A percentile compares a stretch with the other conserved stretches of the same genome.
These are phyloP conservation scores for Keiferia lycopersicella DNA, from an alignment of 2,888 invertebrate genomes.

Conservation along the genomic window DNA sequence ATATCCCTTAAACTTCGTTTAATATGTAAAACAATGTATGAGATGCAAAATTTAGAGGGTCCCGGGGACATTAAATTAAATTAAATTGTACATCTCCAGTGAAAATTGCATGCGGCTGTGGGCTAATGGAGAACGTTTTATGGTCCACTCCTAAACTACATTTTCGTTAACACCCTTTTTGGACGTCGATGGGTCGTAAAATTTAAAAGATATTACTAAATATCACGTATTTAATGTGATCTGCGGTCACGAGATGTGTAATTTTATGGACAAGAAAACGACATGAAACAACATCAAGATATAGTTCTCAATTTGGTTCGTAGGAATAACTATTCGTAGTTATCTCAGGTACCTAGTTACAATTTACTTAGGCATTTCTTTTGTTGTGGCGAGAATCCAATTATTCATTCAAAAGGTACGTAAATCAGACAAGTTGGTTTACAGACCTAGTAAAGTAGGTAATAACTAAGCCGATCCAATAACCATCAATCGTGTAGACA, in stretches of 20 bases:
- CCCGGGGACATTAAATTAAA: slow-evolving; percentile 47
- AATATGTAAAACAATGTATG: slow-evolving; percentile 59
- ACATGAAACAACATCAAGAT: background rate
- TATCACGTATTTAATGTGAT: slow-evolving; percentile 21
- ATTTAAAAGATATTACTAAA: slow-evolving; percentile 30
- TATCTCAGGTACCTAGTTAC: slow-evolving; percentile 4
- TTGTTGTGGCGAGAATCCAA: background rate
- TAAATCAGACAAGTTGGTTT: background rate
- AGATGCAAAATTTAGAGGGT: slow-evolving; percentile 36
- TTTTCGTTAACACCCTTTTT: slow-evolving; percentile 36
- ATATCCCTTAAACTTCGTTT: slow-evolving; percentile 30
- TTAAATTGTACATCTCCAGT: slow-evolving; percentile 45
- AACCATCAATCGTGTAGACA: slow-evolving; percentile 42
- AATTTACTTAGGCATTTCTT: background rate
- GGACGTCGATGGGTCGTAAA: slow-evolving; percentile 31
- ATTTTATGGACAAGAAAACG: background rate
- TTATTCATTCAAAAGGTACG: background rate
- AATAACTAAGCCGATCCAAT: slow-evolving; percentile 45
- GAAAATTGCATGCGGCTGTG: slow-evolving; percentile 46
- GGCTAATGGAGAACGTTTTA: slow-evolving; percentile 46
- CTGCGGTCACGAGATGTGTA: background rate
- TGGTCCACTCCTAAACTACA: slow-evolving; percentile 45
- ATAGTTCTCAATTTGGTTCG: background rate
- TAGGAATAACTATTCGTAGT: background rate
- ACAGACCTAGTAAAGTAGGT: slow-evolving; percentile 29